Conservation (phyloP, 1,140 invertebrate genomes). For the Ceratosolen fusciceps region DNA sequence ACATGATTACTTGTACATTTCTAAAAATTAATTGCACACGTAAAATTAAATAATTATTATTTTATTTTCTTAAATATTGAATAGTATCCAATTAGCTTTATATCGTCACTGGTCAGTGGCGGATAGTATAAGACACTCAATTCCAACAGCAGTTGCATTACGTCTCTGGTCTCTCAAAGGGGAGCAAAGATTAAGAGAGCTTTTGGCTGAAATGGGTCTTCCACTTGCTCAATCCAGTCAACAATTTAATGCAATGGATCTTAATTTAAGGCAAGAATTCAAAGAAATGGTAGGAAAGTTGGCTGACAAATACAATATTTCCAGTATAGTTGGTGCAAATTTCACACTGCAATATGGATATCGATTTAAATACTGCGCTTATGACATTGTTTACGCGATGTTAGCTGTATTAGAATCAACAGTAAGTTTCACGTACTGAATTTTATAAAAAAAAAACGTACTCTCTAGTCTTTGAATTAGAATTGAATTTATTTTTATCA, state of each 20-base stretch:
- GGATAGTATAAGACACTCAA: conserved; percentile 86
- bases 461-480: background rate
- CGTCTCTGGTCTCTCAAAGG: conserved; percentile 87
- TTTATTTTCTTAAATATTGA: conserved; percentile 4
- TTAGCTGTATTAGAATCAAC: conserved; percentile 85
- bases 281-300: conserved; percentile 82
- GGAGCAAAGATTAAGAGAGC: conserved; percentile 85
- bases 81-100: conserved; percentile 77
- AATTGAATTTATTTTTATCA: background rate
- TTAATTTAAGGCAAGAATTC: conserved; percentile 84
- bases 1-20: conserved; percentile 57
- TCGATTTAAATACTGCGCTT: conserved; percentile 83
- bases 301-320: conserved; percentile 85
- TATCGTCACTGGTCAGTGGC: conserved; percentile 95
- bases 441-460: too few species aligned
- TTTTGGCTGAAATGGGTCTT: conserved; percentile 94
- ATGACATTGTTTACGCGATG: conserved; percentile 87
- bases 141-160: conserved; percentile 76
- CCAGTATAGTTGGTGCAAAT: conserved; percentile 80
- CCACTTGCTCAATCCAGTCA: conserved; percentile 90
- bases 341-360: conserved; percentile 89
- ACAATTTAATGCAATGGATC: conserved; percentile 89
- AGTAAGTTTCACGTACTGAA: conserved; percentile 67
- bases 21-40: conserved; percentile 8
- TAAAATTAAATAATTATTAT: conserved; percentile 4